Evolutionary conservation across 1,140 invertebrate genomes (phyloP).

Genomic region (Bombus turneri): DNA sequence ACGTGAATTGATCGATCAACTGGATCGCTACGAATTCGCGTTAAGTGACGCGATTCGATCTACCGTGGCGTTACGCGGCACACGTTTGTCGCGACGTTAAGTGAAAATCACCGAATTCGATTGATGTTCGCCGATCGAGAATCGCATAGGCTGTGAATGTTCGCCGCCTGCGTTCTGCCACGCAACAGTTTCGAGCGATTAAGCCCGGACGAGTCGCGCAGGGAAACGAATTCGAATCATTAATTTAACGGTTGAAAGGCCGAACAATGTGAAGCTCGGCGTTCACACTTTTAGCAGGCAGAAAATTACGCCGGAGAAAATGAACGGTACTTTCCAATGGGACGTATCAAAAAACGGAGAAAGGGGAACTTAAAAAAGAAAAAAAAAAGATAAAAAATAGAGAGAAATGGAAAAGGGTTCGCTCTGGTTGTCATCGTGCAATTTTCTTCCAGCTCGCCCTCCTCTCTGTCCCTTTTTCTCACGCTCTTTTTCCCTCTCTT

Average conservation of each 20-base stretch:
- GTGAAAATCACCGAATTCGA: slow-evolving; percentile 36
- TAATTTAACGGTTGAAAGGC: slow-evolving; percentile 23
- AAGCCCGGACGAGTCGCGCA: slow-evolving; percentile 1
- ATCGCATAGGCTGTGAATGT: neutral
- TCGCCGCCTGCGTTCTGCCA: neutral
- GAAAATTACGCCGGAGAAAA: slow-evolving; percentile 34
- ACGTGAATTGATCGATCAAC: slow-evolving; percentile 5
- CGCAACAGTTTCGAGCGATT: slow-evolving; percentile 33
- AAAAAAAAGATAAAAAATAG: neutral
- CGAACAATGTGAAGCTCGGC: slow-evolving; percentile 1
- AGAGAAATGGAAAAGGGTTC: slow-evolving; percentile 23
- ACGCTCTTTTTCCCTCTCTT: slow-evolving; percentile 9
- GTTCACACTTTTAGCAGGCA: slow-evolving; percentile 25
- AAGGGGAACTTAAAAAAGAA: too few relatives aligned
- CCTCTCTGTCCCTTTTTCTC: neutral
- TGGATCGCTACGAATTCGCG: neutral
- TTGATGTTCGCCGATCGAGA: neutral
- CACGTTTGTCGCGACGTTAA: slow-evolving; percentile 14
- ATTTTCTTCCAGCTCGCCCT: neutral
- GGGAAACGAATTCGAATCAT: slow-evolving; percentile 21
- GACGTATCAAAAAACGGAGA: slow-evolving; percentile 7
- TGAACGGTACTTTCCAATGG: slow-evolving; percentile 23
- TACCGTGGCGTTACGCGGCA: neutral
- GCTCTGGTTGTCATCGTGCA: neutral
- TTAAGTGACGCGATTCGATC: slow-evolving; percentile 24